Evolutionary conservation across 2,888 invertebrate genomes (phyloP).

Genomic region (Philereme transversata): DNA sequence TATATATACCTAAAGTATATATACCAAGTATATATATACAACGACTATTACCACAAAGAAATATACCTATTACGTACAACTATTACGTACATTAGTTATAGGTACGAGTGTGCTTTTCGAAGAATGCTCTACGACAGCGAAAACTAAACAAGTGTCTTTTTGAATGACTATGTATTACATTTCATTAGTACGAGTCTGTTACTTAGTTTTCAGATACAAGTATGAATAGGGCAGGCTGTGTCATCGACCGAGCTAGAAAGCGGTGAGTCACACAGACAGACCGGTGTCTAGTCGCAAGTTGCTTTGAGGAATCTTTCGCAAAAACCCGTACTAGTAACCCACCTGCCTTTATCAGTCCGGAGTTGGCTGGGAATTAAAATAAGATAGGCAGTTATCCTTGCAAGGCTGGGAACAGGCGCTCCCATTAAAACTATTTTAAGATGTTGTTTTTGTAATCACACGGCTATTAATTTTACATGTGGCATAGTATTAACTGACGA

Average conservation of each 20-base stretch:
- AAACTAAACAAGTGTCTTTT: no score
- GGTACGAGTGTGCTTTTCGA: no score
- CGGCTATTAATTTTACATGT: no score
- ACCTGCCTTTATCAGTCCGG: constrained; percentile 29
- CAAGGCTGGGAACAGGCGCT: constrained; percentile 15
- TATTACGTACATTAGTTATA: no score
- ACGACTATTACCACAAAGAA: no score
- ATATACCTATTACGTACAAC: no score
- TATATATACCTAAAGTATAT: no score
- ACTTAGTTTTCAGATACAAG: background rate
- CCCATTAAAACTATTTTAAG: constrained; percentile 13
- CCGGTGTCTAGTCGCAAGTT: constrained; percentile 20
- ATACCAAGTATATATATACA: no score
- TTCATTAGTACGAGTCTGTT: no score
- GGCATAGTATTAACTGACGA: no score
- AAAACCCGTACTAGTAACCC: constrained; percentile 29
- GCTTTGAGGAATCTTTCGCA: constrained; percentile 24
- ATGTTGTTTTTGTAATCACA: background rate
- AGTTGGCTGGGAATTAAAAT: constrained; percentile 16
- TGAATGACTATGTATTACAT: no score
- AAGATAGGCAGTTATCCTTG: constrained; percentile 19
- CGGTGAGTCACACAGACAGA: constrained; percentile 30
- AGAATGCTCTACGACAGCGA: no score
- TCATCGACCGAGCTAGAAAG: constrained; percentile 44
- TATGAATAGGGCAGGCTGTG: constrained; percentile 32